Evolutionary conservation across 1,140 invertebrate genomes (phyloP).

Genomic region (Calephelis nemesis): DNA sequence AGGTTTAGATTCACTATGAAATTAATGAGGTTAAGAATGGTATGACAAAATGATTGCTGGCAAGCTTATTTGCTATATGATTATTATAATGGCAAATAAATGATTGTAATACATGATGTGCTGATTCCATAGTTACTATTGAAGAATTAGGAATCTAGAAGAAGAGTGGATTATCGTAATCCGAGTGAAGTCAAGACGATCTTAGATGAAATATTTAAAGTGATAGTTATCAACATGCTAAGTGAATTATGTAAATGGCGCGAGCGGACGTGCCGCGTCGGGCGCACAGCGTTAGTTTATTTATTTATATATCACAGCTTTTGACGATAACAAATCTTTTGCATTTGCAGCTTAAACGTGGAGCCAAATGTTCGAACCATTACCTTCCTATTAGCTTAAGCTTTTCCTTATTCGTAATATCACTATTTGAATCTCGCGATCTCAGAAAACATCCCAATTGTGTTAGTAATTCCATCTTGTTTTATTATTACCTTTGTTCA

Average conservation of each 20-base stretch:
- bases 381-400: conserved; percentile 26
- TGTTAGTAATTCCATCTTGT: too few relatives aligned
- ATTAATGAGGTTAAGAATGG: conserved; percentile 23
- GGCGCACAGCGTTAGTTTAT: conserved; percentile 64
- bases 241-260: conserved; percentile 44
- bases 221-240: conserved; percentile 41
- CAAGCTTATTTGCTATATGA: conserved; percentile 28
- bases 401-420: background rate
- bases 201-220: conserved; percentile 41
- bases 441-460: background rate
- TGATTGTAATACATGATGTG: conserved; percentile 67
- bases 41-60: conserved; percentile 28
- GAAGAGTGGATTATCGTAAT: conserved; percentile 41
- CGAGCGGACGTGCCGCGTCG: conserved; percentile 50
- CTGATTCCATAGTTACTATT: conserved; percentile 46
- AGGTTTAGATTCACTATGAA: background rate
- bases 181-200: conserved; percentile 39
- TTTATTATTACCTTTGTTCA: too few relatives aligned
- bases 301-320: conserved; percentile 78
- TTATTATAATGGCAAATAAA: conserved; percentile 29
- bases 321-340: conserved; percentile 79
- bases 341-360: conserved; percentile 73
- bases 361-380: conserved; percentile 71
- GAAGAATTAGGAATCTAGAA: conserved; percentile 39
- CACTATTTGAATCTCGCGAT: background rate